Conservation (phyloP, 2,797 vertebrate species). For the Acestrorhynchus altus region DNA sequence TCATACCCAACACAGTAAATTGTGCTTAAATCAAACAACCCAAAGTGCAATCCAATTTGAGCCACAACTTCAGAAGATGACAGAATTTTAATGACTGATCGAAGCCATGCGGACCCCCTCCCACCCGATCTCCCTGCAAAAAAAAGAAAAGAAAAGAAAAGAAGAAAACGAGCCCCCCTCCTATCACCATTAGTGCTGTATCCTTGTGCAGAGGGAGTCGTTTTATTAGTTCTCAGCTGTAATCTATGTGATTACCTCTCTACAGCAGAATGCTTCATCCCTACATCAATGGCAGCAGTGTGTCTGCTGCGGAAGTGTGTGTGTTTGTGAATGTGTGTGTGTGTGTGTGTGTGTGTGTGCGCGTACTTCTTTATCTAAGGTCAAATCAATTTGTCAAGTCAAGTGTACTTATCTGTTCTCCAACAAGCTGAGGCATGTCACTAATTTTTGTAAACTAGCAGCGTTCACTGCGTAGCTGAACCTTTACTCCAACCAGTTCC, state of each 20-base stretch:
- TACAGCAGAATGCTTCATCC: neutral
- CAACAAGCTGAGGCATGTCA: neutral
- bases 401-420: constrained; percentile 4
- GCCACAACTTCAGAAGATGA: constrained; percentile 31
- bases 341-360: neutral
- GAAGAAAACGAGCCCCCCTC: no score
- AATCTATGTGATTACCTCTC: constrained; percentile 39
- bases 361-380: neutral
- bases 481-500: neutral
- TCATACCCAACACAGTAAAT: constrained; percentile 45
- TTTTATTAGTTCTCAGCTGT: constrained; percentile 33
- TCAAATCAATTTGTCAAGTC: constrained; percentile 20
- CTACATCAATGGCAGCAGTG: neutral
- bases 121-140: neutral
- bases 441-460: neutral
- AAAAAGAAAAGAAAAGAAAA: constrained; percentile 15
- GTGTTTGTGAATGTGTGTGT: neutral
- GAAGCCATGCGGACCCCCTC: neutral
- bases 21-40: constrained; percentile 47
- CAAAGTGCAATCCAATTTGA: constrained; percentile 42
- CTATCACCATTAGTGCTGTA: neutral
- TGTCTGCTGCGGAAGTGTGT: neutral
- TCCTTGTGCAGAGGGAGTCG: constrained; percentile 34
- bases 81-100: constrained; percentile 37
- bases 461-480: neutral